phyloP scores from a whole-genome alignment of 2,797 vertebrate genomes.

The Eutrigla gurnardus region DNA sequence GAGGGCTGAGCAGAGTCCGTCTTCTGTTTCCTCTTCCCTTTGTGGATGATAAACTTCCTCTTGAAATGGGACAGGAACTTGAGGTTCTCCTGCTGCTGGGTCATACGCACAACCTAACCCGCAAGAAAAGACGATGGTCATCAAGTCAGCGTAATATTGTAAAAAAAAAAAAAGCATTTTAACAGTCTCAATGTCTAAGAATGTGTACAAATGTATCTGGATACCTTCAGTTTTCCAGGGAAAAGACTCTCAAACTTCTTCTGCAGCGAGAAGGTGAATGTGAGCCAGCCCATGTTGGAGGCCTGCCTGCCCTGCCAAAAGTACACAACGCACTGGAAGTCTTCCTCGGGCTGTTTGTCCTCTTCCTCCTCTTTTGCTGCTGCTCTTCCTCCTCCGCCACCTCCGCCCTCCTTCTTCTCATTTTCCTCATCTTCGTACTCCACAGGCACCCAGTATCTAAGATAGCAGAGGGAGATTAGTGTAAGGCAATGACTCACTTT shows the following conservation, averaged over 20 bases:
- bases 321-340: conserved; percentile 98
- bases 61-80: conserved; percentile 99
- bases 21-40: conserved; percentile 92
- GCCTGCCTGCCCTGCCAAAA: conserved; percentile 99
- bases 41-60: conserved; percentile 98
- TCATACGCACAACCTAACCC: conserved; percentile 96
- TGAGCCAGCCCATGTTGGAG: conserved; percentile 99
- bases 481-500: not conserved
- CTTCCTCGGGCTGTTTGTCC: conserved; percentile 95
- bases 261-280: conserved; percentile 98
- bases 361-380: conserved; percentile 77
- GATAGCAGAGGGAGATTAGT: not conserved
- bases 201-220: fast-evolving
- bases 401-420: conserved; percentile 73
- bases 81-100: conserved; percentile 98
- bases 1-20: conserved; percentile 91
- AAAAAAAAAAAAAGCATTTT: not conserved
- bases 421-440: conserved; percentile 93
- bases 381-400: conserved; percentile 33
- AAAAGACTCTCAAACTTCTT: conserved; percentile 99
- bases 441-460: conserved; percentile 96
- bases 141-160: not conserved
- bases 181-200: not conserved
- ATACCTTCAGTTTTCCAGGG: conserved; percentile 94
- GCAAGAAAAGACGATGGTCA: fast-evolving